Base-by-base conservation (phyloP, 2,797 vertebrate genomes). In the Lepus oiostolus region DNA sequence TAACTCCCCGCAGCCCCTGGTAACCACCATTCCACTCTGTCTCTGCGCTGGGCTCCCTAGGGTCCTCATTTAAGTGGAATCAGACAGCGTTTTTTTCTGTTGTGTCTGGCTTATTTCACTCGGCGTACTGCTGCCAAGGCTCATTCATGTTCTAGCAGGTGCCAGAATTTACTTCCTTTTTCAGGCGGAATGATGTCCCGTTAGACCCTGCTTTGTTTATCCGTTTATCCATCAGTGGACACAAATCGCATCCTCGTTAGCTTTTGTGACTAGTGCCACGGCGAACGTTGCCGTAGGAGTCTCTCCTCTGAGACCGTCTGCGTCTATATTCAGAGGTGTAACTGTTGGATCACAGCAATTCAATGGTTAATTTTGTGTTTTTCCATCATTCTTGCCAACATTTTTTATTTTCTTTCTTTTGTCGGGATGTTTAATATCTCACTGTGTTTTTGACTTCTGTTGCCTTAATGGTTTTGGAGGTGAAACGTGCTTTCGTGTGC, bases 81-180 rank as follows among this genome's bases (percentile, higher is more conserved):
- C 32, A 5, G 2, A 32, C 8, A 17, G 5, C 0, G 0, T 13
- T 54, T 26, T 26, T 24, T 9, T 70, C 8, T 26, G 52, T 19
- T 13, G 24, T 8, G 22, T 21, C 17, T 47, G 62, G 52, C 10
- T 85, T 12, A 16, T 28, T 76, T 85, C 80, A 6, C 28, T 50
- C 8, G 10, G 5, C 17, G 1, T 22, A 1, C 13, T 19, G 52
- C 10, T 32, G 26, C 81, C 19, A 12, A 35, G 54, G 32, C 67
- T 72, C 38, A 14, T 21, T 5, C 14, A 1, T 2, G 9, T 2
- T 7, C 38, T 2, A 10, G 21, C 7, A 1, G 1, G 1, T 2
- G 4, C 42, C 26, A 12, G 32, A 28, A 22, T 32, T 0, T 17
- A 30, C 32, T 85, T 32, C 38, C 47, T 77, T 72, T 38, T 38